Percentiles rank a stretch among this genome's conserved stretches.
These are phyloP conservation scores for Bathynomus jamesi DNA, from an alignment of 1,140 invertebrate species.

Conservation along the genomic window DNA sequence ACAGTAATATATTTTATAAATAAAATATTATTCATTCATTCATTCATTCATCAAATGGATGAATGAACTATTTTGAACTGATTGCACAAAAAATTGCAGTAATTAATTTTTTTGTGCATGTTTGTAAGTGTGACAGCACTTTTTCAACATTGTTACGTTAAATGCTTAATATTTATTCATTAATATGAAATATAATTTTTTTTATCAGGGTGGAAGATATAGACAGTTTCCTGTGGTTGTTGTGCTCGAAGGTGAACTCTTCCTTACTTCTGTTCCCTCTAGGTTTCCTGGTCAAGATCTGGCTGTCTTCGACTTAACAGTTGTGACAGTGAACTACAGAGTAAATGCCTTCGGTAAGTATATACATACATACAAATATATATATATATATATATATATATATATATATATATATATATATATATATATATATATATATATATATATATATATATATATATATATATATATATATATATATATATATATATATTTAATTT, in stretches of 20 bases:
- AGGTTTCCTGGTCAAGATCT: constrained; percentile 32
- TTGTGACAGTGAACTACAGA: constrained; percentile 37
- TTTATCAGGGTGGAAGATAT: not conserved
- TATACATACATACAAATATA: not conserved
- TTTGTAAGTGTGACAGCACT: too few relatives aligned
- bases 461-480: not conserved
- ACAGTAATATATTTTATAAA: too few relatives aligned
- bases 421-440: not conserved
- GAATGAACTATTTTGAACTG: too few relatives aligned
- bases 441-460: not conserved
- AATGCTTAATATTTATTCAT: too few relatives aligned
- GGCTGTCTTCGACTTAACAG: constrained; percentile 27
- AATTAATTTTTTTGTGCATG: too few relatives aligned
- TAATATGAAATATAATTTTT: too few relatives aligned
- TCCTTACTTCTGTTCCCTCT: constrained; percentile 21
- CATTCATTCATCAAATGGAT: too few relatives aligned
- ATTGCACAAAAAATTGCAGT: too few relatives aligned
- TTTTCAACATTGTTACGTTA: too few relatives aligned
- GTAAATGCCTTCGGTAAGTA: constrained; percentile 38
- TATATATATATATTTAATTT: too few relatives aligned
- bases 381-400: not conserved
- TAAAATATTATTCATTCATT: too few relatives aligned
- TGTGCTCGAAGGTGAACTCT: constrained; percentile 28
- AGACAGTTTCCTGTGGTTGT: constrained; percentile 22
- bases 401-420: not conserved